These are phyloP conservation scores for Drosophila phalerata DNA, from an alignment of 2,888 invertebrate species.

Conservation along the genomic window DNA sequence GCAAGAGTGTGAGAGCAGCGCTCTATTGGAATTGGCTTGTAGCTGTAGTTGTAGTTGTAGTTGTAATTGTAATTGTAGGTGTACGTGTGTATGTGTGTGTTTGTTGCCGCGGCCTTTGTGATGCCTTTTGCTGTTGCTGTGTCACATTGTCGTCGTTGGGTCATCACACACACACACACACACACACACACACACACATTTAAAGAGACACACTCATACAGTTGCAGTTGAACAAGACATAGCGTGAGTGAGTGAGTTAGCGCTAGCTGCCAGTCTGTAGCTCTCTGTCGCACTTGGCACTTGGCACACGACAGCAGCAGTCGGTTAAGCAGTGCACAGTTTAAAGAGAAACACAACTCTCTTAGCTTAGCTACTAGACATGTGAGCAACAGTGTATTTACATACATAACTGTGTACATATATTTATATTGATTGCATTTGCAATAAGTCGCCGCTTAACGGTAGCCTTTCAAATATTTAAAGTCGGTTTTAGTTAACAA, in stretches of 20 bases:
- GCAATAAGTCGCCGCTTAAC: constrained; percentile 26
- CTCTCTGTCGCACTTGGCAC: constrained; percentile 41
- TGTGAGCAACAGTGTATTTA: neutral
- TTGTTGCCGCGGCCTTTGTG: constrained; percentile 12
- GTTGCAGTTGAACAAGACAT: constrained; percentile 2
- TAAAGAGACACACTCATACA: constrained; percentile 6
- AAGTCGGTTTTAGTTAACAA: constrained; percentile 5
- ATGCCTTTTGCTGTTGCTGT: constrained; percentile 35
- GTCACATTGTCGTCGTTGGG: constrained; percentile 78
- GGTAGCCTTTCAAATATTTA: constrained; percentile 22
- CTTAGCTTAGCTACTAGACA: constrained; percentile 33
- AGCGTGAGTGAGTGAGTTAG: constrained; percentile 23
- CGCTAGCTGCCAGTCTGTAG: constrained; percentile 27
- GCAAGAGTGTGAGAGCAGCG: constrained; percentile 40
- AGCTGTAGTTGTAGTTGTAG: constrained; percentile 38
- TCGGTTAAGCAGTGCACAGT: constrained; percentile 56
- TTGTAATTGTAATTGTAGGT: constrained; percentile 9
- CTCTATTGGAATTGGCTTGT: constrained; percentile 71
- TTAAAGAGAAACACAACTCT: constrained; percentile 42
- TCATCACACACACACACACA: constrained; percentile 52
- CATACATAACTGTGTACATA: neutral
- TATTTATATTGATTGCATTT: constrained; percentile 28
- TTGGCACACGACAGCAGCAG: constrained; percentile 8
- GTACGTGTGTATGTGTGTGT: constrained; percentile 35
- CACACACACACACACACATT: constrained; percentile 9